phyloP scores from a whole-genome alignment of 2,797 vertebrate species.

The Lithobates pipiens region DNA sequence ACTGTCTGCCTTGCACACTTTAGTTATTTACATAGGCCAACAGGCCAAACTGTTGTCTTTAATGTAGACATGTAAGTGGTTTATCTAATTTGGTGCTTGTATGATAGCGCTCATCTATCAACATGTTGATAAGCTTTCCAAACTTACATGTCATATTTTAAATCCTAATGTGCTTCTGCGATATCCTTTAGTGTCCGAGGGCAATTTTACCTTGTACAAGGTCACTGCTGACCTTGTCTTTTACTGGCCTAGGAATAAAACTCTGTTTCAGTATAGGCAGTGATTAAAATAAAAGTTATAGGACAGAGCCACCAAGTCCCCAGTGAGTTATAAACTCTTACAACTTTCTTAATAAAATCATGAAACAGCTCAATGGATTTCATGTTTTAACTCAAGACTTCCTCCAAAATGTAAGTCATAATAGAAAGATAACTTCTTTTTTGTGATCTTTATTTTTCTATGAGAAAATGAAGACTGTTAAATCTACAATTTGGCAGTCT shows the following conservation, averaged over 20 bases:
- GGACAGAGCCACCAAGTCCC: constrained; percentile 1
- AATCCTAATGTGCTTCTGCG: background rate
- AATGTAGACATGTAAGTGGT: too few relatives aligned
- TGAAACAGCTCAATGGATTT: constrained; percentile 4
- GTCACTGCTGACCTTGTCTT: background rate
- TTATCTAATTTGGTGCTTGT: too few relatives aligned
- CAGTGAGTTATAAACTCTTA: background rate
- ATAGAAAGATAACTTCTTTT: background rate
- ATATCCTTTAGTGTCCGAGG: background rate
- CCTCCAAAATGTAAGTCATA: background rate
- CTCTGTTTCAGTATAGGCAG: background rate
- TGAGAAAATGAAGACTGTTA: background rate
- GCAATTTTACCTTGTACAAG: background rate
- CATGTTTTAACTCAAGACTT: background rate
- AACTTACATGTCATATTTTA: background rate
- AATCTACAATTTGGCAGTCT: too few relatives aligned
- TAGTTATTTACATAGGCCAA: too few relatives aligned
- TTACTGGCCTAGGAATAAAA: background rate
- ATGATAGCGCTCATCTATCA: too few relatives aligned
- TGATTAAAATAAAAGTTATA: background rate
- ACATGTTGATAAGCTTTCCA: background rate
- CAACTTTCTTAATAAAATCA: constrained; percentile 10
- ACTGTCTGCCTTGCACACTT: too few relatives aligned
- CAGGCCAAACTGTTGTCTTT: too few relatives aligned
- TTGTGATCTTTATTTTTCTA: background rate